Conservation (phyloP, 2,888 invertebrate species). For the Cantharis lateralis region DNA sequence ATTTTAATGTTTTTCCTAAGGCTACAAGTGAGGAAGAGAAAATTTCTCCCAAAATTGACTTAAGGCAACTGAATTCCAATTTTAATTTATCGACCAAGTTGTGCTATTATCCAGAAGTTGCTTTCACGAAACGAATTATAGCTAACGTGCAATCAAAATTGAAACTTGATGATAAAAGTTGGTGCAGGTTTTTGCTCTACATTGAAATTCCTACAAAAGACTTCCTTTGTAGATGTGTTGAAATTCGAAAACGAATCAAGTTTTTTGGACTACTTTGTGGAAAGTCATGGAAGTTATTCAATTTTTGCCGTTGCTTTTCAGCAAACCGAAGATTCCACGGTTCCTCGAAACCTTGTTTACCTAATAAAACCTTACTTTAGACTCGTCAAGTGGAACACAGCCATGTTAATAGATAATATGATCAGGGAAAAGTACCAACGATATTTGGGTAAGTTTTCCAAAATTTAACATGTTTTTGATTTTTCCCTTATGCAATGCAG, state of each 20-base stretch:
- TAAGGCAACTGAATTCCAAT: too few species aligned
- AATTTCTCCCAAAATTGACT: neutral
- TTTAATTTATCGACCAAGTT: neutral
- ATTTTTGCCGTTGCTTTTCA: conserved; percentile 45
- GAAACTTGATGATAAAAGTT: neutral
- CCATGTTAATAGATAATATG: neutral
- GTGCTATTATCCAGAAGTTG: neutral
- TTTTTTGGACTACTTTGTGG: conserved; percentile 40
- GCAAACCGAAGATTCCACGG: conserved; percentile 26
- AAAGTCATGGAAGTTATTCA: conserved; percentile 17
- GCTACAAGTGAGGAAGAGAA: neutral
- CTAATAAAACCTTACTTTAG: conserved; percentile 43
- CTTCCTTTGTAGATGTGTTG: conserved; percentile 38
- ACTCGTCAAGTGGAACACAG: conserved; percentile 40
- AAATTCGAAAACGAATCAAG: conserved; percentile 41
- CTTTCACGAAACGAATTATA: neutral
- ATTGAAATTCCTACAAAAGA: neutral
- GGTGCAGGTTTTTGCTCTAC: conserved; percentile 16
- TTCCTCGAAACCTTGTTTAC: conserved; percentile 40
- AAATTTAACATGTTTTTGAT: neutral
- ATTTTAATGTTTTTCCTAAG: too few species aligned
- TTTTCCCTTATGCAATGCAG: conserved; percentile 37
- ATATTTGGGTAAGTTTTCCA: neutral
- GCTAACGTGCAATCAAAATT: neutral
- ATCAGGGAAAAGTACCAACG: neutral